Percentiles rank a stretch among this genome's conserved stretches.
These are phyloP conservation scores for Manacus vitellinus DNA, from an alignment of 2,113 vertebrate genomes.

Conservation along the genomic window DNA sequence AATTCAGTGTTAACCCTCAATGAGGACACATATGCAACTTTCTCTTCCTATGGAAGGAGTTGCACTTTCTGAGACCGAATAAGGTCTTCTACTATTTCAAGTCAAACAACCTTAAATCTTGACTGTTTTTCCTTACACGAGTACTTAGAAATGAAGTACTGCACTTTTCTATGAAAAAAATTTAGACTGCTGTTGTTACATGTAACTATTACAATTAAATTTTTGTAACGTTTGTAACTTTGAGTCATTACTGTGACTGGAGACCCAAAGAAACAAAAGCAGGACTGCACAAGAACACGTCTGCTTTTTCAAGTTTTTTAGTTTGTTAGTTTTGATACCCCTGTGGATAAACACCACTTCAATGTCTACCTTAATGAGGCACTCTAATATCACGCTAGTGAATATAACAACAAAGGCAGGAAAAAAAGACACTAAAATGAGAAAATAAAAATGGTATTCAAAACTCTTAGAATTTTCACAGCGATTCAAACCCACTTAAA, in stretches of 20 bases:
- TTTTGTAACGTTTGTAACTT: neutral
- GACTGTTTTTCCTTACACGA: neutral
- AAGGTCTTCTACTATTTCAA: neutral
- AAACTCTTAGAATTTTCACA: neutral
- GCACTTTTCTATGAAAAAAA: neutral
- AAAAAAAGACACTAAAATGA: neutral
- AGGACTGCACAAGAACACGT: accelerated
- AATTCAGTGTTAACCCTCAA: neutral
- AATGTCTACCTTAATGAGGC: neutral
- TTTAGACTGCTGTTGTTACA: neutral
- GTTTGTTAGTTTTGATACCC: neutral
- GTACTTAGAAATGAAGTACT: neutral
- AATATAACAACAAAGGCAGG: neutral
- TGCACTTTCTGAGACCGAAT: neutral
- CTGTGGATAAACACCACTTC: neutral
- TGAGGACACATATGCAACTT: neutral
- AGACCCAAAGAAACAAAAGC: neutral
- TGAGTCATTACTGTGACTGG: neutral
- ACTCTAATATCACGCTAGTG: neutral
- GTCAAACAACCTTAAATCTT: neutral
- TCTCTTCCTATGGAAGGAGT: neutral
- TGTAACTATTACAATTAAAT: neutral
- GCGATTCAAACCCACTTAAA: neutral
- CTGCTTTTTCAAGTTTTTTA: neutral
- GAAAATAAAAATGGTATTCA: neutral